Evolutionary conservation across 2,888 invertebrate species (phyloP), one percentile per base, ranked within the genome.

Genomic region (Cryptophagus acutangulus): DNA sequence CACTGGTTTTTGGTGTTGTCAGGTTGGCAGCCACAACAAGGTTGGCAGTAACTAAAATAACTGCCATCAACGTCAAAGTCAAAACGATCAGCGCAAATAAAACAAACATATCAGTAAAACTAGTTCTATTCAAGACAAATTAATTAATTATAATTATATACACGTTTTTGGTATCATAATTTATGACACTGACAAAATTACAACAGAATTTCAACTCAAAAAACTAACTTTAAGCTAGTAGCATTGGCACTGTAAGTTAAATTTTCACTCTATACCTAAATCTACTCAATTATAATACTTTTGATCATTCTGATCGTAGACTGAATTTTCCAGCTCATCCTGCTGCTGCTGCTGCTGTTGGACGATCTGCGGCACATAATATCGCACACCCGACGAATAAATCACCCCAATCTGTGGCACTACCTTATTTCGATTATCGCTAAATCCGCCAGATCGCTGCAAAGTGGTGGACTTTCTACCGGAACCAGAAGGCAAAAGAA

Each of bases 401-500:
- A 67, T 45, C 12, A 71, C 49, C 9, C 70, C 71, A 43, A 71
- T 68, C 52, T 67, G 61, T 2, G 69, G 69, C 14, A 70, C 67
- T 10, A 42, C 53, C 36, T 55, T 60, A 3, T 42, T 24, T 8
- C 43, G 20, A n/a, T 33, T 3, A 9, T 31, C 15, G 26, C 8
- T 18, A 17, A 5, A 12, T 14, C 20, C 33, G 17, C 30, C 20
- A 13, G 33, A 18, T 31, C 25, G 12, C 26, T n/a, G 4, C n/a
- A 3, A 13, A 12, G n/a, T 26, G 5, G 20, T 20, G 12, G 3
- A n/a, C 3, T 33, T 9, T 43, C 17, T 14, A 30, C 18, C 52
- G 39, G 58, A 61, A 40, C 44, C 57, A 31, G 45, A 51, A 12
- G 52, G 46, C 5, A 40, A 47, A n/a, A n/a, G n/a, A 36, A 63